Percentiles rank a stretch among this genome's conserved stretches.
Evolutionary conservation across 1,140 invertebrate species (phyloP).

Genomic region (Augochlora pura): DNA sequence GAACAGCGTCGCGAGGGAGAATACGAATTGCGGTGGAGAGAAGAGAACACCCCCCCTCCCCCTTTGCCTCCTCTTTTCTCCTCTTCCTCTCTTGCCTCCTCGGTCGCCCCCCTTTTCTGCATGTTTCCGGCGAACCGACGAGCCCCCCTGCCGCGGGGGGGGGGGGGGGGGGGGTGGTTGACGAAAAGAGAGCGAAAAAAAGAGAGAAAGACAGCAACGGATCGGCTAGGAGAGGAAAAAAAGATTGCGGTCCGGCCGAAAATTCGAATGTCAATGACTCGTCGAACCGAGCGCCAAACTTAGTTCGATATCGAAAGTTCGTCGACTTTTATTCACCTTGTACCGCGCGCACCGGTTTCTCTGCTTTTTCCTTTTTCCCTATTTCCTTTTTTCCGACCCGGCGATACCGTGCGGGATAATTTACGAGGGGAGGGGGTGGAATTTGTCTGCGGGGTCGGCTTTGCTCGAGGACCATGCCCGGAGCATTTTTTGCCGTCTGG

Average conservation of each 20-base stretch:
- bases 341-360: background rate
- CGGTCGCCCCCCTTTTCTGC: background rate
- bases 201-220: slow-evolving; percentile 24
- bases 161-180: no score
- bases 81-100: no score
- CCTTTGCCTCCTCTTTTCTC: background rate
- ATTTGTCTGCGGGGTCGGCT: background rate
- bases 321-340: slow-evolving; percentile 8
- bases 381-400: background rate
- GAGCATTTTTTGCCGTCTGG: background rate
- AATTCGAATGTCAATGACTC: slow-evolving; percentile 70
- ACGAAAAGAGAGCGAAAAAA: slow-evolving; percentile 25
- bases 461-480: background rate
- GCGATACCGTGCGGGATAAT: background rate
- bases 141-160: slow-evolving; percentile 43
- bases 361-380: background rate
- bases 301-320: slow-evolving; percentile 46
- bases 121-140: background rate
- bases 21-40: slow-evolving; percentile 75
- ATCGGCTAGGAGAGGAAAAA: slow-evolving; percentile 47
- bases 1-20: slow-evolving; percentile 71
- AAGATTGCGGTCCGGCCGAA: slow-evolving; percentile 69
- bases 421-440: background rate
- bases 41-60: slow-evolving; percentile 48
- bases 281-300: slow-evolving; percentile 42